Base-by-base conservation (phyloP, 1,140 invertebrate species). In the Ruditapes philippinarum region DNA sequence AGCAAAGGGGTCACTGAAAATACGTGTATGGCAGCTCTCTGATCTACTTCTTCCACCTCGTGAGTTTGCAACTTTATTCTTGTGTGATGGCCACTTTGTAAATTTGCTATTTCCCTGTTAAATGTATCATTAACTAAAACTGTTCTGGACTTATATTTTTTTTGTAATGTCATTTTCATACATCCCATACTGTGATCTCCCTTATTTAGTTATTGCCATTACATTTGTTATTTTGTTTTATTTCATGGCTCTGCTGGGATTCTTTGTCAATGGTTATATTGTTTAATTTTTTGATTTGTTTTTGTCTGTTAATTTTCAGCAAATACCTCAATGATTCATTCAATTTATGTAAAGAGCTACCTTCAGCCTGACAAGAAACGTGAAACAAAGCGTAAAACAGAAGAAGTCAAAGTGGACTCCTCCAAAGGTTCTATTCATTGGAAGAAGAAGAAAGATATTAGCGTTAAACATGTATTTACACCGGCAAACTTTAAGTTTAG, bases 1-100 rank as follows among this genome's bases (percentile, higher is more conserved):
- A n/a, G 88, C 92, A 28, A 94, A 95, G 83, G 85, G n/a, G 12
- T 90, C 80, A 12, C 62, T 95, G 60, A 95, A 94, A 84, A 92
- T 95, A n/a, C 88, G 94, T 31, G 92, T 95, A 12, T 95, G 94
- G 94, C 94, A 95, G 73, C 65, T 95, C 22, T 91, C 90, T 54
- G 94, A 95, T 57, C 90, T 95, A 5, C 85, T 95, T 11, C 86
- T 95, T 42, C 94, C 95, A 42, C 94, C 94, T 57, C 91, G 95
- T 95, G 92, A 92, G 93, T 93, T 68, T n/a, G n/a, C n/a, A n/a
- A n/a, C n/a, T n/a, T n/a, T n/a, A n/a, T n/a, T n/a, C n/a, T n/a
- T n/a, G n/a, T n/a, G n/a, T n/a, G n/a, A n/a, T n/a, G n/a, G n/a
- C n/a, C n/a, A n/a, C n/a, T n/a, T n/a, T n/a, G n/a, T n/a, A n/a